Percentiles rank a stretch among this genome's conserved stretches.
Evolutionary conservation across 2,797 vertebrate genomes (phyloP).

Genomic region (Peromyscus melanophrys): DNA sequence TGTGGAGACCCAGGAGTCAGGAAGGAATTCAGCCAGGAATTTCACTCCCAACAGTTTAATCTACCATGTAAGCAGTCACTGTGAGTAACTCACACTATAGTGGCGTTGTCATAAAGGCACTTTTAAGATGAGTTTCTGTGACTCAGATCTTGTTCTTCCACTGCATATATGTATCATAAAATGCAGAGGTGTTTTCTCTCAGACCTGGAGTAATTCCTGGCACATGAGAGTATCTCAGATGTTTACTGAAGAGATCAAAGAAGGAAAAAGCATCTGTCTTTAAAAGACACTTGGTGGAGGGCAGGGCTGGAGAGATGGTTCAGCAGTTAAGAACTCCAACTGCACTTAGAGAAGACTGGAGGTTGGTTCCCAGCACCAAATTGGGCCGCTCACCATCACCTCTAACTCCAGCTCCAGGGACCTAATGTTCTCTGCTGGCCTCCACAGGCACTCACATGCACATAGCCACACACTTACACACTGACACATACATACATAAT

Average conservation of each 20-base stretch:
- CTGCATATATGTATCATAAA: background rate
- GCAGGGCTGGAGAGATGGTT: background rate
- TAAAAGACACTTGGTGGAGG: background rate
- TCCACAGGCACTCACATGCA: background rate
- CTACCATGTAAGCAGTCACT: background rate
- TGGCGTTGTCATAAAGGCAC: background rate
- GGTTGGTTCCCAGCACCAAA: background rate
- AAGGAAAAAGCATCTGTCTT: slow-evolving; percentile 42
- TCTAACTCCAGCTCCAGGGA: background rate
- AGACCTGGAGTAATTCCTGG: slow-evolving; percentile 22
- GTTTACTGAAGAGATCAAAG: slow-evolving; percentile 31
- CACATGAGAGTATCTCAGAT: slow-evolving; percentile 29
- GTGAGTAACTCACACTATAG: background rate
- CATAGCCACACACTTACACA: background rate
- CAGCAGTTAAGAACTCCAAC: background rate
- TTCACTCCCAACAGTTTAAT: background rate
- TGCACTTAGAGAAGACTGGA: background rate
- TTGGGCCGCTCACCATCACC: background rate
- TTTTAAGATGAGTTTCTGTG: background rate
- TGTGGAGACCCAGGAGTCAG: background rate
- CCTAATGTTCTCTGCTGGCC: background rate
- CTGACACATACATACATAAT: background rate
- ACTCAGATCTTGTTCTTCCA: background rate
- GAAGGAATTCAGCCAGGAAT: background rate
- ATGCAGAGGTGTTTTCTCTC: background rate